Evolutionary conservation across 2,888 invertebrate species (phyloP).

Genomic region (Rhaphigaster nebulosa): DNA sequence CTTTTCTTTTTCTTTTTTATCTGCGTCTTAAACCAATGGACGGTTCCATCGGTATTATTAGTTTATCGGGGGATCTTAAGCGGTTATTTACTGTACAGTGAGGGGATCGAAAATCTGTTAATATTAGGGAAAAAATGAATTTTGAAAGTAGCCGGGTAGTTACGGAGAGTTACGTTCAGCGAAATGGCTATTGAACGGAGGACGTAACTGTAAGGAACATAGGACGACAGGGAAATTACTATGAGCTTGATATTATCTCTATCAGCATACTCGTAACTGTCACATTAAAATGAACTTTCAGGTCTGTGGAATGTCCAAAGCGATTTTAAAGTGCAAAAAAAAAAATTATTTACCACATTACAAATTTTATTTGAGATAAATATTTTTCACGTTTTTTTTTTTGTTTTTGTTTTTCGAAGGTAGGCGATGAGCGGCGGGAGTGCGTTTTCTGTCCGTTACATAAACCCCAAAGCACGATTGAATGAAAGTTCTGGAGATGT

Average conservation of each 20-base stretch:
- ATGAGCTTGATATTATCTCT: not conserved
- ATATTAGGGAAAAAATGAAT: not conserved
- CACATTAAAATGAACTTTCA: too few species aligned
- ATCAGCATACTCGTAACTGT: not conserved
- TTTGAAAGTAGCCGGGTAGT: not conserved
- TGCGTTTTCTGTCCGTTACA: too few species aligned
- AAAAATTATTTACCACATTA: too few species aligned
- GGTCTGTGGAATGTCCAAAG: not conserved
- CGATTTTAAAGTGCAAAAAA: not conserved
- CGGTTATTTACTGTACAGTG: not conserved
- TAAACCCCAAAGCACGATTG: too few species aligned
- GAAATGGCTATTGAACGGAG: not conserved
- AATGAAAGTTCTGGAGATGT: too few species aligned
- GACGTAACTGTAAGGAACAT: not conserved
- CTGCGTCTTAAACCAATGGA: slow-evolving; percentile 20
- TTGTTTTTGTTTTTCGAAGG: too few species aligned
- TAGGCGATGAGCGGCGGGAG: too few species aligned
- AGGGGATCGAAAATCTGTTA: not conserved
- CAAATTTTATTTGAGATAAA: too few species aligned
- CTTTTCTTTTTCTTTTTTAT: not conserved
- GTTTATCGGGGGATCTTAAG: not conserved
- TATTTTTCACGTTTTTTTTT: too few species aligned
- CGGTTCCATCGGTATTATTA: slow-evolving; percentile 25
- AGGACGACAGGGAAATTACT: not conserved
- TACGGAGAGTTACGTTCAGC: not conserved